A percentile compares a stretch with the other conserved stretches of the same genome.
phyloP scores from a whole-genome alignment of 2,888 invertebrate genomes.

The Epistrophella euchroma region DNA sequence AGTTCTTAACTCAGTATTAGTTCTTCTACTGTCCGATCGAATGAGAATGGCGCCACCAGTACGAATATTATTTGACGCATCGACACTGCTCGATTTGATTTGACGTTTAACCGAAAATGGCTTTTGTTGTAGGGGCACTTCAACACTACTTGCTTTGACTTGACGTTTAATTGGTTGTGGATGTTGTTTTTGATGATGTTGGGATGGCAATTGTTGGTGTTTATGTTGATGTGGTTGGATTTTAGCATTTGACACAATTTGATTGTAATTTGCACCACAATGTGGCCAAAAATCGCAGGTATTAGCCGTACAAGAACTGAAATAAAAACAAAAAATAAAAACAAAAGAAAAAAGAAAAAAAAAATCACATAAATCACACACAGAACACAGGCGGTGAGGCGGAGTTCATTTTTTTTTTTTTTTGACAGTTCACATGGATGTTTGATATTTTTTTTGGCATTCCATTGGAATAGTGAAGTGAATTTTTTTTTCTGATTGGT shows the following conservation, averaged over 20 bases:
- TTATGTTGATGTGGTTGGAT: constrained; percentile 50
- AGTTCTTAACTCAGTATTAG: constrained; percentile 32
- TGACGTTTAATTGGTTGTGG: constrained; percentile 50
- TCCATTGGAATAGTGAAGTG: constrained; percentile 65
- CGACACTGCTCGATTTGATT: constrained; percentile 38
- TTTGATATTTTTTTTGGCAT: constrained; percentile 58
- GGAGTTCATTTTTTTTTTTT: constrained; percentile 31
- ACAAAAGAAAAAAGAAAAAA: constrained; percentile 63
- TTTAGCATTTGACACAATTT: constrained; percentile 71
- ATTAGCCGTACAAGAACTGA: constrained; percentile 83
- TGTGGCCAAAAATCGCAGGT: constrained; percentile 88
- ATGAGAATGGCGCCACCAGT: constrained; percentile 16
- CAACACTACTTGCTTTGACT: constrained; percentile 38
- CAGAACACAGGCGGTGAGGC: constrained; percentile 43
- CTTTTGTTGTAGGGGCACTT: constrained; percentile 43
- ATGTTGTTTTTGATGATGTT: constrained; percentile 49
- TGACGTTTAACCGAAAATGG: constrained; percentile 52
- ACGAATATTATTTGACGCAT: constrained; percentile 49
- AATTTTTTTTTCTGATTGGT: constrained; percentile 54
- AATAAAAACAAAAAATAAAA: constrained; percentile 79
- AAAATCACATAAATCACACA: constrained; percentile 63
- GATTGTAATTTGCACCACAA: constrained; percentile 79
- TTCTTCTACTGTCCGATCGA: constrained; percentile 48
- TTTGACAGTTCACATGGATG: constrained; percentile 51
- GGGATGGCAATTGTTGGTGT: constrained; percentile 52